These are phyloP conservation scores for Pararge aegeria DNA, from an alignment of 1,140 invertebrate genomes.

Conservation along the genomic window DNA sequence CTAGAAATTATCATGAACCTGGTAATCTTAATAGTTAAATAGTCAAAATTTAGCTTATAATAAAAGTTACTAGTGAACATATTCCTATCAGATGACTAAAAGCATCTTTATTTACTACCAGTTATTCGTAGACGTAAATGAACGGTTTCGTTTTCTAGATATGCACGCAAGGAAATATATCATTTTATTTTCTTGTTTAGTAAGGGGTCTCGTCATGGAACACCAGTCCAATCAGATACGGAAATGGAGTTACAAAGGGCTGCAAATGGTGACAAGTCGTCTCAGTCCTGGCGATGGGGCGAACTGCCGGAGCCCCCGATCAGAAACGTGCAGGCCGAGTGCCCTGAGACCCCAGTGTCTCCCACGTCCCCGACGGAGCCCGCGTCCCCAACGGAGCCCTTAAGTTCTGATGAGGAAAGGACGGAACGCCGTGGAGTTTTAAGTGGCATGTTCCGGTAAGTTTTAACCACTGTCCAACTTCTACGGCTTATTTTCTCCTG, in stretches of 20 bases:
- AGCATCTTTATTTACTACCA: too few species aligned
- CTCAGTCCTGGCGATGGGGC: slow-evolving; percentile 97
- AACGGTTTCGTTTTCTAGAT: too few species aligned
- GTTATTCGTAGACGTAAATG: too few species aligned
- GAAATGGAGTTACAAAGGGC: slow-evolving; percentile 92
- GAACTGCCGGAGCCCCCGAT: slow-evolving; percentile 88
- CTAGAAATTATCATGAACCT: too few species aligned
- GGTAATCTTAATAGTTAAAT: too few species aligned
- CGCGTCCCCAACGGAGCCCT: slow-evolving; percentile 58
- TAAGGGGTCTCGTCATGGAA: slow-evolving; percentile 84
- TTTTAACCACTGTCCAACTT: too few species aligned
- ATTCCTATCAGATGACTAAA: too few species aligned
- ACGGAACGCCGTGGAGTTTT: slow-evolving; percentile 81
- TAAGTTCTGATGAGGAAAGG: slow-evolving; percentile 69
- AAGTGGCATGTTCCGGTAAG: slow-evolving; percentile 93
- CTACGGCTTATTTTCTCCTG: too few species aligned
- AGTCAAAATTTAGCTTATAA: too few species aligned
- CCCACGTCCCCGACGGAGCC: slow-evolving; percentile 42
- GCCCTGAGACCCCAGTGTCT: slow-evolving; percentile 38
- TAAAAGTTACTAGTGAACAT: too few species aligned
- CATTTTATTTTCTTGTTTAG: slow-evolving; percentile 26
- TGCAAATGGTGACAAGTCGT: slow-evolving; percentile 79
- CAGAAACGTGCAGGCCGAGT: slow-evolving; percentile 39
- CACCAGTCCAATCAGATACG: slow-evolving; percentile 95
- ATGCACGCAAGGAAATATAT: too few species aligned